phyloP scores from a whole-genome alignment of 2,113 vertebrate species.

The Asarcornis scutulata region DNA sequence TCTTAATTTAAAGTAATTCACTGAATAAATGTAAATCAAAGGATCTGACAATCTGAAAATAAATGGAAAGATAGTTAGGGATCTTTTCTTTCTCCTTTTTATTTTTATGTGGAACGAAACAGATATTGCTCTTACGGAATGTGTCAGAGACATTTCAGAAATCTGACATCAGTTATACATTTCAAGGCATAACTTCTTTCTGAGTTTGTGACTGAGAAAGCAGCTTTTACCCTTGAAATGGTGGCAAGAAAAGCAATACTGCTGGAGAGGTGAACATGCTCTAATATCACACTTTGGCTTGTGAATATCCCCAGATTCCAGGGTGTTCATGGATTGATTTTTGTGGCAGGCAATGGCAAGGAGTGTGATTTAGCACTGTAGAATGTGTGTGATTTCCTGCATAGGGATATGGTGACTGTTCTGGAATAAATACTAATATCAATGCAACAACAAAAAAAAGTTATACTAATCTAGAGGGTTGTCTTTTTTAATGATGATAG shows the following conservation, averaged over 20 bases:
- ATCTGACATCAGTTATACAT: not conserved
- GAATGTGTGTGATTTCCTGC: not conserved
- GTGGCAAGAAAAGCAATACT: not conserved
- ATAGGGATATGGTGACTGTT: not conserved
- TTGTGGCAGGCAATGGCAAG: not conserved
- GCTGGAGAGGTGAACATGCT: not conserved
- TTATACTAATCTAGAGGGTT: not conserved
- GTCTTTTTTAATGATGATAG: not conserved
- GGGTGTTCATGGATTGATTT: not conserved
- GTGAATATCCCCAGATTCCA: not conserved
- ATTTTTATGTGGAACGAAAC: not conserved
- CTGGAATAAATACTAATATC: not conserved
- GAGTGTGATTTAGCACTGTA: not conserved
- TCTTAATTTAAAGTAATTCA: not conserved
- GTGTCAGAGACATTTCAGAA: not conserved
- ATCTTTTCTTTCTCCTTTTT: too few species aligned
- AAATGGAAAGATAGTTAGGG: not conserved
- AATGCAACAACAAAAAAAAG: not conserved
- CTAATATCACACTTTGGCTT: not conserved
- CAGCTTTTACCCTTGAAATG: not conserved
- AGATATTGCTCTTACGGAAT: not conserved
- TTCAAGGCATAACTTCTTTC: not conserved
- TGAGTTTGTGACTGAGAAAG: slow-evolving; percentile 23
- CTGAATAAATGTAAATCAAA: not conserved
- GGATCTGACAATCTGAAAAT: not conserved